Evolutionary conservation across 2,113 vertebrate genomes (phyloP).

Genomic region (Platysteira castanea): DNA sequence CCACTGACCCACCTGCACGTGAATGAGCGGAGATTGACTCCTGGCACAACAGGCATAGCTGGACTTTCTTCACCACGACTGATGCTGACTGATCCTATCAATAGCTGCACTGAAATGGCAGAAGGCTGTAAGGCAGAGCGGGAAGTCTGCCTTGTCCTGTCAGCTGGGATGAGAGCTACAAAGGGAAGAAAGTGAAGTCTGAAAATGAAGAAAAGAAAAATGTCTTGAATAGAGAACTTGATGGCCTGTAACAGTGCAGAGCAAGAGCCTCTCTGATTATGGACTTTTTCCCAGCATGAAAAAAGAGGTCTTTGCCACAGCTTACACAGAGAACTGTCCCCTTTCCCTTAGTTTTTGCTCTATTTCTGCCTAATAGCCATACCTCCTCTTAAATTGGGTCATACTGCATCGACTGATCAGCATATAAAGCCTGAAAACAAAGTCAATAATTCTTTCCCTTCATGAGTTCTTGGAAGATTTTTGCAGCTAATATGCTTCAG

Average conservation of each 20-base stretch:
- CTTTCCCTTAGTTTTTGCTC: not conserved
- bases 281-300: not conserved
- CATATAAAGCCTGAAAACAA: not conserved
- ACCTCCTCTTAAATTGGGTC: not conserved
- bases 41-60: not conserved
- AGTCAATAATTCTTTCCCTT: not conserved
- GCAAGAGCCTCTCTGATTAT: not conserved
- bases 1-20: fast-evolving
- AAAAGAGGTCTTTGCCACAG: not conserved
- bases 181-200: not conserved
- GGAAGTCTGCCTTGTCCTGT: not conserved
- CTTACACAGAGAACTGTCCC: not conserved
- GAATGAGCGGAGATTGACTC: not conserved
- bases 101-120: not conserved
- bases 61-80: not conserved
- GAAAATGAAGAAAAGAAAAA: not conserved
- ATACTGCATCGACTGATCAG: not conserved
- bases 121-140: not conserved
- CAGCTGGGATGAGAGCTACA: not conserved
- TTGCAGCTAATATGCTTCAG: not conserved
- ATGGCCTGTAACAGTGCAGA: not conserved
- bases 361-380: not conserved
- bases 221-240: not conserved
- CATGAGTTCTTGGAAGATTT: not conserved
- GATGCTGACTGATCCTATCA: not conserved